Evolutionary conservation across 2,888 invertebrate genomes (phyloP).

Genomic region (Ellobium chinense): DNA sequence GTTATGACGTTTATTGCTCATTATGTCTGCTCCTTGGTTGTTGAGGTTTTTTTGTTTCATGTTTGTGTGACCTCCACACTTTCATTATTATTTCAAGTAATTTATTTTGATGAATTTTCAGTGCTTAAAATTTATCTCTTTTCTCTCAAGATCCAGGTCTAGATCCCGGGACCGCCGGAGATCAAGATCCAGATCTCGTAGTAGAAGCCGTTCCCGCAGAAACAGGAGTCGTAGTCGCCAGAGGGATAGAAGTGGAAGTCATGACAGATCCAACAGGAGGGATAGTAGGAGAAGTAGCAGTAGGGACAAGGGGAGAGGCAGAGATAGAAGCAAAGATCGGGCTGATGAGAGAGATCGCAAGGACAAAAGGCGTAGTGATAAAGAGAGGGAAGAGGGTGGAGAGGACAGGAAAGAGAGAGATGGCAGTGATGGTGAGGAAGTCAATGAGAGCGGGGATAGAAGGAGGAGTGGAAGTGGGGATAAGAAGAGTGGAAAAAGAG

Average conservation of each 20-base stretch:
- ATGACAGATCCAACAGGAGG: conserved; percentile 7
- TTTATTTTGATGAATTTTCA: background rate
- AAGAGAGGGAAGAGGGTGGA: background rate
- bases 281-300: conserved; percentile 14
- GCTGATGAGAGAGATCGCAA: background rate
- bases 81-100: background rate
- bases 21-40: background rate
- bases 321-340: background rate
- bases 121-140: background rate
- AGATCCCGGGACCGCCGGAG: conserved; percentile 37
- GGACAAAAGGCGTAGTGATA: conserved; percentile 1
- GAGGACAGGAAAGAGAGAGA: background rate
- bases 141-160: conserved; percentile 24
- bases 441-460: background rate
- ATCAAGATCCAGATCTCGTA: conserved; percentile 28
- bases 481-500: background rate
- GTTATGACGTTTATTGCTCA: too few species aligned
- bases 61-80: background rate
- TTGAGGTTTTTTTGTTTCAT: background rate
- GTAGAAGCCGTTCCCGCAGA: conserved; percentile 13
- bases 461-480: background rate
- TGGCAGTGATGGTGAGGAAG: background rate
- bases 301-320: background rate
- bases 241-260: conserved; percentile 33
- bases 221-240: conserved; percentile 34